Percentiles rank a stretch among this genome's conserved stretches.
Conservation (phyloP, 1,140 invertebrate genomes). For the Bombus cullumanus region DNA sequence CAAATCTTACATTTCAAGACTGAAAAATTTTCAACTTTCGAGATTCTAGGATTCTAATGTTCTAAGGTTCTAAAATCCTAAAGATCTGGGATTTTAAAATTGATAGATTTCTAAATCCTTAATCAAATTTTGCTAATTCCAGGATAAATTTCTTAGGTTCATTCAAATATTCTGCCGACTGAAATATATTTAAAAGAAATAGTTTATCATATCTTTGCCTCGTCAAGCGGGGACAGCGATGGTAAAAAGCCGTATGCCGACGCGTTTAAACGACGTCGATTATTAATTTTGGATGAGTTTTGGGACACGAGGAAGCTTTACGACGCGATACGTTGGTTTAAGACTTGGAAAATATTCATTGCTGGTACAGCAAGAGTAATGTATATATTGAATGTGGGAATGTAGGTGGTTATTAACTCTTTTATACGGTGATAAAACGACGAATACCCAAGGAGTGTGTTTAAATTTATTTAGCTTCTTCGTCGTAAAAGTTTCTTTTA, state of each 20-base stretch:
- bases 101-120: no score
- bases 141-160: no score
- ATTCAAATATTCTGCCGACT: no score
- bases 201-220: not conserved
- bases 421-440: not conserved
- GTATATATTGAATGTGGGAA: not conserved
- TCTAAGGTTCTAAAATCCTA: not conserved
- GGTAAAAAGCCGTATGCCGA: not conserved
- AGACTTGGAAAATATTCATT: not conserved
- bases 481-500: not conserved
- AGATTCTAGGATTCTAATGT: not conserved
- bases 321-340: no score
- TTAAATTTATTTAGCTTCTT: not conserved
- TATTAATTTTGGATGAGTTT: not conserved
- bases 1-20: no score
- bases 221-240: not conserved
- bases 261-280: not conserved
- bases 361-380: no score
- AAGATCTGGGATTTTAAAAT: not conserved
- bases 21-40: rapidly evolving
- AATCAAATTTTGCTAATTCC: no score
- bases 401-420: not conserved
- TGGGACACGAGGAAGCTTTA: not conserved
- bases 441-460: not conserved
- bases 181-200: no score